Evolutionary conservation across 2,797 vertebrate genomes (phyloP).

Genomic region (Peromyscus attwateri): DNA sequence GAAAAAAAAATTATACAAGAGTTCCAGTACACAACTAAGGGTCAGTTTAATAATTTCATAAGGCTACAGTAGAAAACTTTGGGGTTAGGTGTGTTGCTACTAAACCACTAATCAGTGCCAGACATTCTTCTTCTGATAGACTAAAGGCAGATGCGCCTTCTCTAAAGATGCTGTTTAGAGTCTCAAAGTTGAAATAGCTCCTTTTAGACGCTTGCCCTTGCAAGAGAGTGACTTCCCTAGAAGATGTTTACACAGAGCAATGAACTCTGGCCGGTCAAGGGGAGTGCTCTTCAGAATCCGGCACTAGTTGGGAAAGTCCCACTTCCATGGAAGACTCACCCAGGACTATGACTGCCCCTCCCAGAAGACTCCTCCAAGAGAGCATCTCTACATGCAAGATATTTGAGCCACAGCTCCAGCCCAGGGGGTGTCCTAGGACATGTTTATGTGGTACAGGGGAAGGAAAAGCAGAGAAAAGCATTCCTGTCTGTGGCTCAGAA

Average conservation of each 20-base stretch:
- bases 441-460: slow-evolving; percentile 91
- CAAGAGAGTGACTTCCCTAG: neutral
- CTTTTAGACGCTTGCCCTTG: neutral
- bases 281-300: neutral
- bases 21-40: neutral
- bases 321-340: neutral
- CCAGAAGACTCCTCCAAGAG: neutral
- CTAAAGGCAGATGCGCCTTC: neutral
- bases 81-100: neutral
- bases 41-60: neutral
- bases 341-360: neutral
- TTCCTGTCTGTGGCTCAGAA: slow-evolving; percentile 92
- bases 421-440: slow-evolving; percentile 82
- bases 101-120: neutral
- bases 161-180: neutral
- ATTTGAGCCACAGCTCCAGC: slow-evolving; percentile 53
- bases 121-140: neutral
- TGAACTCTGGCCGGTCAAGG: neutral
- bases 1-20: neutral
- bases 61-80: neutral
- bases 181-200: neutral
- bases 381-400: slow-evolving; percentile 32
- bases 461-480: slow-evolving; percentile 90
- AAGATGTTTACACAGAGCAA: neutral
- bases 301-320: neutral